Conservation (phyloP, 1,140 invertebrate species). For the Halyomorpha halys region DNA sequence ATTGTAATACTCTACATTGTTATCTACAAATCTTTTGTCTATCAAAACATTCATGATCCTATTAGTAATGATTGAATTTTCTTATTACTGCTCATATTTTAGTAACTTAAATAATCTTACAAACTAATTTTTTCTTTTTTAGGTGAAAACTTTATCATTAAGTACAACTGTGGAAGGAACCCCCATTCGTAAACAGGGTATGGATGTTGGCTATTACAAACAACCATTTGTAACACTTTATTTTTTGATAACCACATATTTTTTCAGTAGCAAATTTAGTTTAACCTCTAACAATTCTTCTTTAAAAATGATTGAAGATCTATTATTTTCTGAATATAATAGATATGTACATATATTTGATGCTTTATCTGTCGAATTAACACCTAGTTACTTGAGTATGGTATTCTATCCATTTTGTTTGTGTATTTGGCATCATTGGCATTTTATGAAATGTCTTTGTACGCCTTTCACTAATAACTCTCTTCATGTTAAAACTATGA, state of each 20-base stretch:
- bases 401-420: constrained; percentile 18
- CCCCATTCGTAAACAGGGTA: background rate
- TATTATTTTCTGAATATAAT: no score
- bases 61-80: no score
- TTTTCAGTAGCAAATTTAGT: constrained; percentile 4
- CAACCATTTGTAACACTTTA: background rate
- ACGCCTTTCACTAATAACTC: background rate
- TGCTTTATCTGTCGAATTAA: no score
- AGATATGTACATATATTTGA: no score
- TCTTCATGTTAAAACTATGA: background rate
- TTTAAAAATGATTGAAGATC: no score
- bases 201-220: background rate
- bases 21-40: no score
- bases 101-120: no score
- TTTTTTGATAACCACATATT: background rate
- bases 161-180: background rate
- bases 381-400: background rate
- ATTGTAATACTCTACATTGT: no score
- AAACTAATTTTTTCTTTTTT: no score
- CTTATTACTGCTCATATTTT: no score
- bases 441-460: background rate
- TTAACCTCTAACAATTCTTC: constrained; percentile 2
- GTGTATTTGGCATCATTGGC: constrained; percentile 12
- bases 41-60: no score
- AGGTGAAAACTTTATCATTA: no score